A percentile compares a stretch with the other conserved stretches of the same genome.
Evolutionary conservation across 2,888 invertebrate species (phyloP).

Genomic region (Diogma glabrata): DNA sequence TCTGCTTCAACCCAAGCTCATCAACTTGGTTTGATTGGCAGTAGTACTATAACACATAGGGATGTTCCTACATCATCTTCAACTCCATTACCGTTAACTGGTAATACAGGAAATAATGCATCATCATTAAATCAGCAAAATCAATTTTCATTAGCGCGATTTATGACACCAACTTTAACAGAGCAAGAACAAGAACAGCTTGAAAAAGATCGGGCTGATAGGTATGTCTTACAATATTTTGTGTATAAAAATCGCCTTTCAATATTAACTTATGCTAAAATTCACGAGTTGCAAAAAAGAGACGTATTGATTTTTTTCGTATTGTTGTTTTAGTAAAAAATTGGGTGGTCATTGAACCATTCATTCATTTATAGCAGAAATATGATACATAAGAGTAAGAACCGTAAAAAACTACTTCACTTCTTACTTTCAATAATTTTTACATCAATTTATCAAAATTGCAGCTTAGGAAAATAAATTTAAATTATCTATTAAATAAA

Average conservation of each 20-base stretch:
- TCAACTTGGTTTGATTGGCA: slow-evolving; percentile 20
- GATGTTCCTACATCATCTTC: slow-evolving; percentile 29
- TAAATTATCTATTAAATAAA: too few species aligned
- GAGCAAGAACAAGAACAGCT: slow-evolving; percentile 41
- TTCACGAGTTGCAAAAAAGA: too few species aligned
- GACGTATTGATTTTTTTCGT: too few species aligned
- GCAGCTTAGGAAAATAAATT: too few species aligned
- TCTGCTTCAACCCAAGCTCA: slow-evolving; percentile 19
- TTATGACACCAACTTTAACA: slow-evolving; percentile 41
- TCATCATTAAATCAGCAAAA: slow-evolving; percentile 24
- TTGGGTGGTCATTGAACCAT: too few species aligned
- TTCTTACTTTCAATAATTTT: too few species aligned
- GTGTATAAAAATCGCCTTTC: not conserved
- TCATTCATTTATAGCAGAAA: too few species aligned
- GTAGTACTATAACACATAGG: slow-evolving; percentile 30
- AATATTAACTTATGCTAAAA: too few species aligned
- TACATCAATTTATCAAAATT: too few species aligned
- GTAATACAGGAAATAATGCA: slow-evolving; percentile 24
- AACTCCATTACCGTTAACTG: slow-evolving; percentile 22
- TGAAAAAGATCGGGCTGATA: slow-evolving; percentile 47
- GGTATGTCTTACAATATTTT: slow-evolving; percentile 24
- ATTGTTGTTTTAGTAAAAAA: too few species aligned
- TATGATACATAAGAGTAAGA: too few species aligned
- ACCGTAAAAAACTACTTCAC: too few species aligned
- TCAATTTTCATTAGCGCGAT: slow-evolving; percentile 37